Evolutionary conservation across 2,113 vertebrate genomes (phyloP).

Genomic region (Balaeniceps rex): DNA sequence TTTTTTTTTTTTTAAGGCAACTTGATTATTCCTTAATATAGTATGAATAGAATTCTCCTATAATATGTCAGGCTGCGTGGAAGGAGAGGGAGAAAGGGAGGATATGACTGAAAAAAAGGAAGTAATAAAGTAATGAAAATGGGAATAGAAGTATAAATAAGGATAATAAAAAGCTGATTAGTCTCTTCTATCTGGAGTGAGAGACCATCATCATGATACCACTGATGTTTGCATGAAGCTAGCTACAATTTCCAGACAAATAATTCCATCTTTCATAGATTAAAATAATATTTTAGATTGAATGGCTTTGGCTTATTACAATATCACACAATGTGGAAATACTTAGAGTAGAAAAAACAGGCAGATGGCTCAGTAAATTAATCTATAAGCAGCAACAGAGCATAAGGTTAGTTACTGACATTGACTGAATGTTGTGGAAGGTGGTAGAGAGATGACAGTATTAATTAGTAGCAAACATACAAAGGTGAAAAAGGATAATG

Average conservation of each 20-base stretch:
- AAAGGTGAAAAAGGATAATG: slow-evolving; percentile 37
- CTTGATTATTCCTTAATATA: not conserved
- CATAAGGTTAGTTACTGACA: slow-evolving; percentile 61
- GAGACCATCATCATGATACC: not conserved
- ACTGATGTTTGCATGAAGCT: slow-evolving; percentile 7
- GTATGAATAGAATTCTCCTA: not conserved
- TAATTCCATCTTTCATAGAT: slow-evolving; percentile 43
- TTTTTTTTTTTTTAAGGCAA: not conserved
- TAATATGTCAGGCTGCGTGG: not conserved
- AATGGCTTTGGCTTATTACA: slow-evolving; percentile 37
- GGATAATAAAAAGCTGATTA: slow-evolving; percentile 49
- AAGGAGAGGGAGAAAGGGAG: not conserved
- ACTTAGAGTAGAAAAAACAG: slow-evolving; percentile 34
- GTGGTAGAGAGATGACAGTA: not conserved
- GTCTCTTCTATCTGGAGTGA: not conserved
- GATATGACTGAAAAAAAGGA: not conserved
- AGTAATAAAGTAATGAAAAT: slow-evolving; percentile 27
- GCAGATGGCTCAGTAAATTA: slow-evolving; percentile 70
- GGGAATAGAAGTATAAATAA: slow-evolving; percentile 43
- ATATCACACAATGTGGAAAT: slow-evolving; percentile 11
- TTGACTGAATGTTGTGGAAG: slow-evolving; percentile 25
- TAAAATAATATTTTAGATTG: slow-evolving; percentile 54
- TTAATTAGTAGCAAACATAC: slow-evolving; percentile 24
- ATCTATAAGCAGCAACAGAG: slow-evolving; percentile 50
- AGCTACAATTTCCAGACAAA: slow-evolving; percentile 54